Evolutionary conservation across 2,113 vertebrate species (phyloP), one percentile per base, ranked within the genome.

Genomic region (Nerophis lumbriciformis): DNA sequence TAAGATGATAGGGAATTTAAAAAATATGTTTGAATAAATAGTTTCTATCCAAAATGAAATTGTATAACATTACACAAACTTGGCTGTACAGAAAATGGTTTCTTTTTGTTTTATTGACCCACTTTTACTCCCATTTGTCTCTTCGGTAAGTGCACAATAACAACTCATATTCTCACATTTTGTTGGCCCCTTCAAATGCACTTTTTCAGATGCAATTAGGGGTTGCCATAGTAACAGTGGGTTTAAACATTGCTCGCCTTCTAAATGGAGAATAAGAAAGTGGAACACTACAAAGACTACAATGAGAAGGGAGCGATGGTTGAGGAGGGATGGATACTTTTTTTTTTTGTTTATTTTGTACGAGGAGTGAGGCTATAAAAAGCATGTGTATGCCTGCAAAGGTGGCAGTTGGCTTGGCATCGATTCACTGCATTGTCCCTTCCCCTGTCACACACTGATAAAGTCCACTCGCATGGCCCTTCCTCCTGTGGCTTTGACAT

Each of bases 191-290:
- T 80, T 83, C 81, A 84, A 81, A 84, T 69, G 65, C 80, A 85
- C 80, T 87, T 88, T 89, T 90, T 89, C 78, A 82, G 84, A 90
- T 88, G 87, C 88, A 90, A 90, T 90, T 87, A 86, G 77, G 73
- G 84, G 90, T 92, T 91, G 88, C 88, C 89, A 92, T 91, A 84
- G 90, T 84, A 92, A 91, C 90, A 77, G 78, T 75, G 76, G 79
- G 84, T 85, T 89, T 85, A 87, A 89, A 89, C 69, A 72, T 79
- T 84, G 81, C 82, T 88, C 74, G 82, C 72, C 72, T 80, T 86
- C 78, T 83, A 87, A 87, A 88, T 85, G 72, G 71, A 77, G 78
- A 84, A 85, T 82, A 83, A 84, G 76, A 85, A 87, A 86, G 87
- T 86, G 70, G 84, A 86, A 83, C 84, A 83, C 71, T 79, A 77